These are phyloP conservation scores for Cebidichthys violaceus DNA, from an alignment of 2,113 vertebrate species.

Conservation along the genomic window DNA sequence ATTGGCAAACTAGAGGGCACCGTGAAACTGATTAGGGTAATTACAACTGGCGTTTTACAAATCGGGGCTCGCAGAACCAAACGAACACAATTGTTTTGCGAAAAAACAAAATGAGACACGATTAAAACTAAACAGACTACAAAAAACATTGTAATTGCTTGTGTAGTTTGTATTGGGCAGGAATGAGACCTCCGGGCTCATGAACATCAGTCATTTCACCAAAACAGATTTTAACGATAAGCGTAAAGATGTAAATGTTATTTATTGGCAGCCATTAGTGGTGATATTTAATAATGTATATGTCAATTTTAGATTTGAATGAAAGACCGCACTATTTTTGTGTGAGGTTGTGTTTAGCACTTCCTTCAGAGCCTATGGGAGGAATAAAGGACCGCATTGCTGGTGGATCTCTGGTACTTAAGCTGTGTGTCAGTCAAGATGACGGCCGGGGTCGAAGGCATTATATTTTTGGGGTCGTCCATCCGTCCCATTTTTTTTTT, in stretches of 20 bases:
- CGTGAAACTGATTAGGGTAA: constrained; percentile 5
- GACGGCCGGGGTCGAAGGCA: too few relatives aligned
- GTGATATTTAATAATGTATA: too few relatives aligned
- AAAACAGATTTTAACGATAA: constrained; percentile 9
- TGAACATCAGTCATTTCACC: neutral
- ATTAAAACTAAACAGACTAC: constrained; percentile 10
- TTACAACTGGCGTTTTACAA: constrained; percentile 25
- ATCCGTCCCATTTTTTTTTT: too few relatives aligned
- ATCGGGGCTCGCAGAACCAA: constrained; percentile 14
- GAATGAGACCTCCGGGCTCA: constrained; percentile 3
- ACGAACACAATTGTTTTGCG: neutral
- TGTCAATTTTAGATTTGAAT: too few relatives aligned
- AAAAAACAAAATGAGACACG: constrained; percentile 37
- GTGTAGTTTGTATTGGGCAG: neutral
- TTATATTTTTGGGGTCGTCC: too few relatives aligned
- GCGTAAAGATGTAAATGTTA: neutral
- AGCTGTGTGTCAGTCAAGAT: neutral
- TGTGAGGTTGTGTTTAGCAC: neutral
- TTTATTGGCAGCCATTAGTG: neutral
- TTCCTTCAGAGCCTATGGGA: neutral
- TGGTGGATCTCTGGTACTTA: neutral
- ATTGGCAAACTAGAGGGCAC: constrained; percentile 19
- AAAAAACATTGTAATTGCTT: constrained; percentile 1
- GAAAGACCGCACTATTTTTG: too few relatives aligned
- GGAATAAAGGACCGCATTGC: neutral